Evolutionary conservation across 2,888 invertebrate species (phyloP).

Genomic region (Microctonus aethiopoides): DNA sequence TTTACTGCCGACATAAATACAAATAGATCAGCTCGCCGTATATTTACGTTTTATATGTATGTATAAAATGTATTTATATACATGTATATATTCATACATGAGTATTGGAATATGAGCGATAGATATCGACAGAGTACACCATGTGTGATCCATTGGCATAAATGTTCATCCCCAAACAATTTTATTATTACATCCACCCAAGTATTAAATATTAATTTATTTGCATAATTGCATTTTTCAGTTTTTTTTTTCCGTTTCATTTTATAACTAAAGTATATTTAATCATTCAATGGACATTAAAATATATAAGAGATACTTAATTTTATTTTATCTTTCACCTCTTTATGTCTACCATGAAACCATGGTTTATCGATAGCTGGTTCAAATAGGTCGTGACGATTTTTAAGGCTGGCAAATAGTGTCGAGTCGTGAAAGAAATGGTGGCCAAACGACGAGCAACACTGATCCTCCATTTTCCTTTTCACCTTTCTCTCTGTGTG

Average conservation of each 20-base stretch:
- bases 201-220: neutral
- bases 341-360: conserved; percentile 32
- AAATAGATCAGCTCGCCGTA: conserved; percentile 61
- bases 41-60: conserved; percentile 54
- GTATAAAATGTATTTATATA: neutral
- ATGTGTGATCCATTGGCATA: neutral
- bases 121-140: conserved; percentile 1
- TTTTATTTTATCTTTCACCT: conserved; percentile 31
- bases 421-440: conserved; percentile 47
- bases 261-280: neutral
- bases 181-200: neutral
- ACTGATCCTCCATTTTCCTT: conserved; percentile 14
- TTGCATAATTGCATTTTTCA: too few species aligned
- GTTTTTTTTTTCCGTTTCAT: neutral
- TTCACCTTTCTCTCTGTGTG: neutral
- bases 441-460: conserved; percentile 42
- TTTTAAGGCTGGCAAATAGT: conserved; percentile 48
- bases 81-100: conserved; percentile 41
- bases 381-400: conserved; percentile 30
- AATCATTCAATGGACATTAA: neutral
- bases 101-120: conserved; percentile 2
- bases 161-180: neutral
- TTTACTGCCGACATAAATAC: conserved; percentile 66
- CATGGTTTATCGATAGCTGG: conserved; percentile 41
- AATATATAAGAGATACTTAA: neutral